phyloP scores from a whole-genome alignment of 2,797 vertebrate genomes.

The Takifugu ocellatus region DNA sequence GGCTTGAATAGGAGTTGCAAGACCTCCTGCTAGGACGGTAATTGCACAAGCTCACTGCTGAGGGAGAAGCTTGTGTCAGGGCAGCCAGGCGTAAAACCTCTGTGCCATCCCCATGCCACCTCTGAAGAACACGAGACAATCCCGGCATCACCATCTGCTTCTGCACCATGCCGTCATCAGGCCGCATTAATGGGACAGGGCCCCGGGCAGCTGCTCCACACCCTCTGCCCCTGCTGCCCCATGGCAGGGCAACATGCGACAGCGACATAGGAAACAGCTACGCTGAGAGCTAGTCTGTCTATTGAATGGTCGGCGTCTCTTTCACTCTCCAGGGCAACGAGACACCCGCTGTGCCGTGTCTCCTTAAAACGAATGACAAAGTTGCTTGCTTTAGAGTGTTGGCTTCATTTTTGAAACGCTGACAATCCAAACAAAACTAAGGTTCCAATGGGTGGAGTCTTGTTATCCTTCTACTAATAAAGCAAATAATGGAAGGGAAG shows the following conservation, averaged over 20 bases:
- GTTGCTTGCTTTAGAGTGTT: conserved; percentile 61
- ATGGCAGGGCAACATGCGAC: conserved; percentile 68
- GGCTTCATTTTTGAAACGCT: conserved; percentile 60
- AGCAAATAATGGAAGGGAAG: conserved; percentile 46
- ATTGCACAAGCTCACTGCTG: conserved; percentile 92
- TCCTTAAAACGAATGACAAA: conserved; percentile 77
- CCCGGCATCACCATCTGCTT: conserved; percentile 94
- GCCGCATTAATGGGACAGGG: conserved; percentile 82
- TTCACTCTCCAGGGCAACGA: conserved; percentile 76
- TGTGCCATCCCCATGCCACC: conserved; percentile 98
- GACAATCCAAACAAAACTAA: conserved; percentile 69
- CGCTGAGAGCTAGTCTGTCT: conserved; percentile 77
- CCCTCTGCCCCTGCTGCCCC: conserved; percentile 78
- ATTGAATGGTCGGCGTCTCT: conserved; percentile 80
- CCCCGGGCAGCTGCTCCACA: conserved; percentile 88
- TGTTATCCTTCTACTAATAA: conserved; percentile 30
- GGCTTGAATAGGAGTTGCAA: conserved; percentile 87
- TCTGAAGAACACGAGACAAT: conserved; percentile 86
- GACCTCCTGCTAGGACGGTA: conserved; percentile 93
- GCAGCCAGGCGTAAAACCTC: conserved; percentile 95
- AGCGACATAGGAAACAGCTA: conserved; percentile 74
- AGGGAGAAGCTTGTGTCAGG: conserved; percentile 91
- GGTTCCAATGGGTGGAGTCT: conserved; percentile 51
- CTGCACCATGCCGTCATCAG: conserved; percentile 92
- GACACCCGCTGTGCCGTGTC: conserved; percentile 79